Conservation (phyloP, 2,113 vertebrate species). For the Oncorhynchus masou region DNA sequence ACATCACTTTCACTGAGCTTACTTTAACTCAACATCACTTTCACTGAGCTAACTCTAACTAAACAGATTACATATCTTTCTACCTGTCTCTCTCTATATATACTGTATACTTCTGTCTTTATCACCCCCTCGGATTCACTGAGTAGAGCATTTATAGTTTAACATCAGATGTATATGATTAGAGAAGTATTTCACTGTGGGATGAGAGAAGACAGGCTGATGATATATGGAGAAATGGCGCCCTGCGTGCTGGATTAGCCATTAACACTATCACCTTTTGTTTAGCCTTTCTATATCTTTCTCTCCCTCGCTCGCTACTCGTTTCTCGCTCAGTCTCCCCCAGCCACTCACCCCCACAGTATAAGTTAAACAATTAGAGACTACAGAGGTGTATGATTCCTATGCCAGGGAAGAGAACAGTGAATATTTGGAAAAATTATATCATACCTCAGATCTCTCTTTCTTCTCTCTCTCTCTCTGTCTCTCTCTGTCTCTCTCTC, state of each 20-base stretch:
- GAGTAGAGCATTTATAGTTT: background rate
- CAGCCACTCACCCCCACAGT: conserved; percentile 17
- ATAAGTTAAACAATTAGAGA: conserved; percentile 43
- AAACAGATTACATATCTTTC: background rate
- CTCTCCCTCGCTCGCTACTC: background rate
- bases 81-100: background rate
- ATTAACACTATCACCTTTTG: conserved; percentile 12
- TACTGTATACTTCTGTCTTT: background rate
- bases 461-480: background rate
- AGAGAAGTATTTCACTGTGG: background rate
- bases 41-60: no score
- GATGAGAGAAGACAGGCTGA: conserved; percentile 10
- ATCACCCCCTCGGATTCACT: background rate
- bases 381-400: conserved; percentile 36
- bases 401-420: conserved; percentile 21
- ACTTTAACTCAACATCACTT: no score
- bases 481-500: background rate
- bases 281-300: background rate
- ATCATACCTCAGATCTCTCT: conserved; percentile 38
- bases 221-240: conserved; percentile 9
- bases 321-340: conserved; percentile 1
- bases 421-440: conserved; percentile 26
- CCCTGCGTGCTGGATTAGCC: background rate
- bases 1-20: no score
- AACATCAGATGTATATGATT: conserved; percentile 2